Evolutionary conservation across 2,797 vertebrate species (phyloP).

Genomic region (Centroberyx gerrardi): DNA sequence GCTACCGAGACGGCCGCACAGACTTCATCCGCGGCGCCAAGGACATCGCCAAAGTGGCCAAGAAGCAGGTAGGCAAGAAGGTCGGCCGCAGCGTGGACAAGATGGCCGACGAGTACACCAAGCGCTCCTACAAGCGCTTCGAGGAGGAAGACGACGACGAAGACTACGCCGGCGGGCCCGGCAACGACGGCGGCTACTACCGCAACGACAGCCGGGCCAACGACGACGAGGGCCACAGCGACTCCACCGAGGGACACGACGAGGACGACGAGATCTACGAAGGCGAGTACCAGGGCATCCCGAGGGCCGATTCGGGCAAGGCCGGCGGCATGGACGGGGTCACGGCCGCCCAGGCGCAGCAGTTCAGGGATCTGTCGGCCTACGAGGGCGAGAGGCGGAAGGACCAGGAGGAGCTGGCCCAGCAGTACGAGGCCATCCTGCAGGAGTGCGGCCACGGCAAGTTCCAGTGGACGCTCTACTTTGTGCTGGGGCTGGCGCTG

Average conservation of each 20-base stretch:
- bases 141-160: constrained; percentile 96
- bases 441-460: constrained; percentile 97
- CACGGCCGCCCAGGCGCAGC: constrained; percentile 77
- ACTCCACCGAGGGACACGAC: constrained; percentile 96
- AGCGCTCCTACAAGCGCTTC: constrained; percentile 94
- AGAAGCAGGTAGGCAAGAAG: constrained; percentile 94
- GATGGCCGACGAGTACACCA: constrained; percentile 94
- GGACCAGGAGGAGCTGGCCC: constrained; percentile 93
- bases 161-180: constrained; percentile 81
- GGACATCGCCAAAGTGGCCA: constrained; percentile 97
- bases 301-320: constrained; percentile 90
- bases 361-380: constrained; percentile 87
- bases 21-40: constrained; percentile 97
- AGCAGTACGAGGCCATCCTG: constrained; percentile 97
- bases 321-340: constrained; percentile 74
- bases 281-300: constrained; percentile 98
- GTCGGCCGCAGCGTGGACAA: constrained; percentile 91
- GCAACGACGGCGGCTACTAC: constrained; percentile 84
- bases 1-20: constrained; percentile 90
- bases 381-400: constrained; percentile 90
- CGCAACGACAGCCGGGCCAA: constrained; percentile 88
- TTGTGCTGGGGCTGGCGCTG: constrained; percentile 95
- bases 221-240: constrained; percentile 94
- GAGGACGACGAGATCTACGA: constrained; percentile 99
- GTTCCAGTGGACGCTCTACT: constrained; percentile 99